Base-by-base conservation (phyloP, 2,113 vertebrate species). In the Ondatra zibethicus region DNA sequence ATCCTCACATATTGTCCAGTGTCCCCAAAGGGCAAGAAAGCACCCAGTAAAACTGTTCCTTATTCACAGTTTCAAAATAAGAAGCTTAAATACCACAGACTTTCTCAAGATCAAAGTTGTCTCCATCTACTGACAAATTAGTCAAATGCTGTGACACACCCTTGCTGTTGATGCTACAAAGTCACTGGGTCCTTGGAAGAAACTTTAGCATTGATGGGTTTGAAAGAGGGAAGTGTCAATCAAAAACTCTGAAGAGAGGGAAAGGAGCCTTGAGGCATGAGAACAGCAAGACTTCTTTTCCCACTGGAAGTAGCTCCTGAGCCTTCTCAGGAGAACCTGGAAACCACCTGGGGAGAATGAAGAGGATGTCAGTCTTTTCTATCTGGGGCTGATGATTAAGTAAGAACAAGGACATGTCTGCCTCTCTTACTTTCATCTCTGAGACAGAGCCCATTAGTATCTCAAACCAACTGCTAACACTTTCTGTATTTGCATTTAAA, bases 401-500 rank as follows among this genome's bases (percentile, higher is more conserved):
- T 66, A 63, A 47, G 63, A 50, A 63, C n/a, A 87, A 73, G 9
- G 42, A 47, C 17, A 1, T 23, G 14, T 39, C 39, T 33, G 21
- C 14, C 33, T 50, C 50, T 75, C 47, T 52, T 80, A 25, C 36
- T 63, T 92, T 65, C 82, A 7, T 47, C 47, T 81, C 88, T 92
- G 58, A 87, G 65, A 68, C 90, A 81, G 39, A 96, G 39, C 12
- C 70, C 66, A 33, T 84, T 82, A 73, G 21, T 68, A 78, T 33
- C 47, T 94, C 90, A 66, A 52, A 63, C 17, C 73, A 55, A 93
- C 63, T 80, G 61, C 89, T 82, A 61, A 82, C 78, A 86, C 61
- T 91, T 93, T 82, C 52, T 80, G 66, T 52, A 80, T 95, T 92
- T 87, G 65, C 88, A 82, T 89, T 63, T 94, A 94, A 89, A 89